Evolutionary conservation across 2,113 vertebrate species (phyloP).

Genomic region (Charina bottae): DNA sequence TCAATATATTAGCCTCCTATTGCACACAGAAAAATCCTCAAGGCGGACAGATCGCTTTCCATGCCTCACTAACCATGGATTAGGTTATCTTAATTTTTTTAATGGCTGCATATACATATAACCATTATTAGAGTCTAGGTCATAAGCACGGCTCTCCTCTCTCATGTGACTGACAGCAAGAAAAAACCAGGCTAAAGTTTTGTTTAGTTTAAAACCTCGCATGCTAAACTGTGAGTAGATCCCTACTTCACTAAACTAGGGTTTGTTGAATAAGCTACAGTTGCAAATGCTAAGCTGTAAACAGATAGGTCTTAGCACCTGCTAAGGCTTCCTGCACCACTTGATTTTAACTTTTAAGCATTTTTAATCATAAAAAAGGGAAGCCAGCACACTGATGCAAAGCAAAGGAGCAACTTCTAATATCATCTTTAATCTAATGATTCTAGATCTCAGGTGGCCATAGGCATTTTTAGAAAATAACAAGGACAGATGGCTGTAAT

Average conservation of each 20-base stretch:
- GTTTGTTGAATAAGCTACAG: background rate
- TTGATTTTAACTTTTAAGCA: background rate
- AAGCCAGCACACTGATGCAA: background rate
- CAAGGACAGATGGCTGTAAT: background rate
- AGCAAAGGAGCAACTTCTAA: background rate
- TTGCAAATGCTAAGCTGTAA: background rate
- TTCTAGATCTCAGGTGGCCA: background rate
- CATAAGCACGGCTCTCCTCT: background rate
- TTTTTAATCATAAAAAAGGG: background rate
- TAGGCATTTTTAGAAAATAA: background rate
- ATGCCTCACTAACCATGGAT: background rate
- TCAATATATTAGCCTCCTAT: background rate
- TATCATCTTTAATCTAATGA: background rate
- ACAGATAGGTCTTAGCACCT: background rate
- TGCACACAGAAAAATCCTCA: background rate
- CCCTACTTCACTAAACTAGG: background rate
- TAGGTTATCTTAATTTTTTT: background rate
- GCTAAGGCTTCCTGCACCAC: background rate
- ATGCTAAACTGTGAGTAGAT: background rate
- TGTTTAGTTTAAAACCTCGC: background rate
- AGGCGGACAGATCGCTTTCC: background rate
- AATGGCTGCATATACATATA: background rate
- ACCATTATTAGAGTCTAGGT: background rate
- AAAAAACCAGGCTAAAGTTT: background rate
- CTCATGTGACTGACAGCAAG: background rate